phyloP scores from a whole-genome alignment of 1,140 invertebrate genomes.

The Chrysopa pallens region DNA sequence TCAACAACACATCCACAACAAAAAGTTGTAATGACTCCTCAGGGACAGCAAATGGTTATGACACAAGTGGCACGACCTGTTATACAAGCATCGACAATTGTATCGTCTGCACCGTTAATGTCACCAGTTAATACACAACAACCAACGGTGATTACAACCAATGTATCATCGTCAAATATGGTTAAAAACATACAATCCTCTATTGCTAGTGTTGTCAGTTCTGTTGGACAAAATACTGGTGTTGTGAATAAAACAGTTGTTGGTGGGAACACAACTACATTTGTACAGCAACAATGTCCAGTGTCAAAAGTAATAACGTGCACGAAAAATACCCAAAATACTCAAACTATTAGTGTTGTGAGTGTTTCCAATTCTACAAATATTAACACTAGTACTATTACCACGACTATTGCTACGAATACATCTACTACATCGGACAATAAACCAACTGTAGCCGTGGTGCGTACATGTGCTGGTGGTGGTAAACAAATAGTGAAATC shows the following conservation, averaged over 20 bases:
- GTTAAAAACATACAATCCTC: background rate
- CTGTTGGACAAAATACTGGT: too few species aligned
- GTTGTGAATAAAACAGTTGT: too few species aligned
- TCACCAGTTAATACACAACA: conserved; percentile 21
- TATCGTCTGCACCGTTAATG: conserved; percentile 23
- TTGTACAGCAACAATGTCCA: too few species aligned
- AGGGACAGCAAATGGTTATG: conserved; percentile 44
- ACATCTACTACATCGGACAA: conserved; percentile 9
- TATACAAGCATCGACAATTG: conserved; percentile 26
- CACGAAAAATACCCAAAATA: too few species aligned
- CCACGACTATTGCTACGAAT: conserved; percentile 4
- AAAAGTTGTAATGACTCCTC: conserved; percentile 39
- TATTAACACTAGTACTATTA: background rate
- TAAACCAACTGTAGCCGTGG: background rate
- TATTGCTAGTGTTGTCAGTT: too few species aligned
- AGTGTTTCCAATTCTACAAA: background rate
- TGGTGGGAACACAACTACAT: too few species aligned
- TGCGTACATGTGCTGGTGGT: conserved; percentile 3
- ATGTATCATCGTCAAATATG: conserved; percentile 16
- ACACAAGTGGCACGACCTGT: conserved; percentile 32
- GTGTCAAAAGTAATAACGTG: too few species aligned
- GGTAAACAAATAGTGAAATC: too few species aligned
- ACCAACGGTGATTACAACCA: conserved; percentile 19
- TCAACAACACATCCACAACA: conserved; percentile 17
- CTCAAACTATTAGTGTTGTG: too few species aligned